Conservation (phyloP, 2,888 invertebrate species). For the Halictus quadricinctus region DNA sequence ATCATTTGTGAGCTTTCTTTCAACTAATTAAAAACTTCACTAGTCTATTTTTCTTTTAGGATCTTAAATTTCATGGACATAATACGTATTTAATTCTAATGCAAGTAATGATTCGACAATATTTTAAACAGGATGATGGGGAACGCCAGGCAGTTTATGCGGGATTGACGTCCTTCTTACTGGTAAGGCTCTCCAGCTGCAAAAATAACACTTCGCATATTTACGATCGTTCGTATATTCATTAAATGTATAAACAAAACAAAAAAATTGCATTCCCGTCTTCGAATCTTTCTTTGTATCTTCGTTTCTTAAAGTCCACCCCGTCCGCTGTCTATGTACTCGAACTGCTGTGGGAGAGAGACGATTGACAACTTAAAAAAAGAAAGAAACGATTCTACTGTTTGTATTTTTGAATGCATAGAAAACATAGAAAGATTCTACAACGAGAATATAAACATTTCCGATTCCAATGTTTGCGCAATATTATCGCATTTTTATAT, state of each 20-base stretch:
- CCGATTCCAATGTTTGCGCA: background rate
- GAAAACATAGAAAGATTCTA: constrained; percentile 51
- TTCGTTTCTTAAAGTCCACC: constrained; percentile 77
- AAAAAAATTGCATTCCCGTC: constrained; percentile 45
- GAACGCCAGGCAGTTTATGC: constrained; percentile 76
- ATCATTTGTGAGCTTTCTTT: background rate
- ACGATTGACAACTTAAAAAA: constrained; percentile 36
- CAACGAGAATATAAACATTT: constrained; percentile 37
- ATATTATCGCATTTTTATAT: background rate
- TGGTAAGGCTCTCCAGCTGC: constrained; percentile 82
- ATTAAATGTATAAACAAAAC: background rate
- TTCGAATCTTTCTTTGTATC: constrained; percentile 63
- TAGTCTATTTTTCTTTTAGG: background rate
- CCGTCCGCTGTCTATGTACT: constrained; percentile 82
- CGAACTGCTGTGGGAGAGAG: constrained; percentile 79
- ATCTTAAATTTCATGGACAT: background rate
- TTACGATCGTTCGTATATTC: constrained; percentile 28
- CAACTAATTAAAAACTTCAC: background rate
- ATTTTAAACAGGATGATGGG: constrained; percentile 52
- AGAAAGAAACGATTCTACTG: background rate
- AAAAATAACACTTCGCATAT: constrained; percentile 72
- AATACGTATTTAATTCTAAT: background rate
- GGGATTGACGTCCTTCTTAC: constrained; percentile 79
- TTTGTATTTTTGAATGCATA: constrained; percentile 3
- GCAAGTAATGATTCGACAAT: constrained; percentile 3